phyloP scores from a whole-genome alignment of 2,888 invertebrate genomes.

The Drosophila borborema region DNA sequence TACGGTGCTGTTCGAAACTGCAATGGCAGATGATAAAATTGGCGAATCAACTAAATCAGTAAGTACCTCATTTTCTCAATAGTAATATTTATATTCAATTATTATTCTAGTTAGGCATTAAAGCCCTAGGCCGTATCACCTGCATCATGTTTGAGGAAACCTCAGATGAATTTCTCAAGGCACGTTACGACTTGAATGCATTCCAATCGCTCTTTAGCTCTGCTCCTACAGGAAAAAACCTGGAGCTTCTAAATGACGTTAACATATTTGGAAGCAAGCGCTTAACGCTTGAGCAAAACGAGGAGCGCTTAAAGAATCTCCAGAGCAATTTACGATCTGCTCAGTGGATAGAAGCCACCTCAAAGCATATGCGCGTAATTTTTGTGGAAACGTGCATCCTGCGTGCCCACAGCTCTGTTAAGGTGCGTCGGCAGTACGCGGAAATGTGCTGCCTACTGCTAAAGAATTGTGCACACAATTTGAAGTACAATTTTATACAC shows the following conservation, averaged over 20 bases:
- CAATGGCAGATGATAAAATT: slow-evolving; percentile 86
- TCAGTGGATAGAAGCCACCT: slow-evolving; percentile 85
- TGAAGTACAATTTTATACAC: slow-evolving; percentile 87
- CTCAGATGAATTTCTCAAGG: slow-evolving; percentile 64
- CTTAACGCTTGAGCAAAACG: slow-evolving; percentile 55
- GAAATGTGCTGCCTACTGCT: slow-evolving; percentile 87
- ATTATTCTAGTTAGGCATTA: slow-evolving; percentile 71
- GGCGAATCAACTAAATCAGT: slow-evolving; percentile 87
- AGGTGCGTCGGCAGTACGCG: slow-evolving; percentile 88
- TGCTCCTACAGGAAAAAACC: background rate
- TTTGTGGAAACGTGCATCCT: slow-evolving; percentile 86
- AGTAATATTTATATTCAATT: background rate
- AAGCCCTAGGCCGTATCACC: slow-evolving; percentile 79
- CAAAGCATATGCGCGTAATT: slow-evolving; percentile 76
- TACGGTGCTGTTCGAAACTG: slow-evolving; percentile 86
- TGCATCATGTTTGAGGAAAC: slow-evolving; percentile 84
- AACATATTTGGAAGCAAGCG: slow-evolving; percentile 64
- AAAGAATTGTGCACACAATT: slow-evolving; percentile 88
- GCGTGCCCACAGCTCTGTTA: slow-evolving; percentile 87
- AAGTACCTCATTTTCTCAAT: slow-evolving; percentile 53
- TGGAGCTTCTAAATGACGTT: slow-evolving; percentile 37
- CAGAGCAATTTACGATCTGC: slow-evolving; percentile 70
- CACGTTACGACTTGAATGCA: slow-evolving; percentile 57
- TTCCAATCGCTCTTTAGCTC: slow-evolving; percentile 27
- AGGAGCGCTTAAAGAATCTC: slow-evolving; percentile 67